Base-by-base conservation (phyloP, 2,888 invertebrate species). In the Lithophane ornitopus region DNA sequence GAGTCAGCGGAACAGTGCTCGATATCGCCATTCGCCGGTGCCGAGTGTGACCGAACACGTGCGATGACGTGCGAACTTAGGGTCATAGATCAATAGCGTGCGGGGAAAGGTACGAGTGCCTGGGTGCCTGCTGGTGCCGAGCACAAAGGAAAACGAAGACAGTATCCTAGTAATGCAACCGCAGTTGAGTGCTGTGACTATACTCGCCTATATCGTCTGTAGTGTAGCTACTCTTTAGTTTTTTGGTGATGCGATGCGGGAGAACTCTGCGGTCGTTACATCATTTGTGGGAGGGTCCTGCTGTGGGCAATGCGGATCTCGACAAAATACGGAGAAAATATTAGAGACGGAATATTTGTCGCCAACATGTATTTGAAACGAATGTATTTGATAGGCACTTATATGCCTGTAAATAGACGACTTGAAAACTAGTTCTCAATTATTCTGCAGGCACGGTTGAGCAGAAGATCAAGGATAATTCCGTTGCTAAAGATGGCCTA, bases 11-110 rank as follows among this genome's bases (percentile, higher is more conserved):
- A 82, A 85, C 85, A 70, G 76, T 69, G 65, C 54, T 76, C 67
- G 72, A 81, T 73, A 70, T 59, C 58, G 76, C 11, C 34, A 59
- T 34, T 28, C 11, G 58, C 58, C 54, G 8, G 62, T 49, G 26
- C 12, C 63, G 62, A 77, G 39, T 77, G 82, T 70, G 78, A 69
- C 71, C 71, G 85, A 67, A 69, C 82, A 78, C 85, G 83, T 78
- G 82, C 67, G 65, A 22, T 69, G 59, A 70, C 78, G 82, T 78
- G 78, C 81, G 59, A 34, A 67, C 74, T 74, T 74, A 61, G 75
- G 82, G 85, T 82, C 73, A 73, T 68, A 84, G 82, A 85, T 82
- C 84, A 84, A 82, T 78, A 82, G 34, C 82, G 65, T 67, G 82
- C 69, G 61, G 59, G 28, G 44, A 71, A 74, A 74, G 70, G 63